A percentile compares a stretch with the other conserved stretches of the same genome.
phyloP scores from a whole-genome alignment of 2,888 invertebrate genomes.

The Abrostola tripartita region DNA sequence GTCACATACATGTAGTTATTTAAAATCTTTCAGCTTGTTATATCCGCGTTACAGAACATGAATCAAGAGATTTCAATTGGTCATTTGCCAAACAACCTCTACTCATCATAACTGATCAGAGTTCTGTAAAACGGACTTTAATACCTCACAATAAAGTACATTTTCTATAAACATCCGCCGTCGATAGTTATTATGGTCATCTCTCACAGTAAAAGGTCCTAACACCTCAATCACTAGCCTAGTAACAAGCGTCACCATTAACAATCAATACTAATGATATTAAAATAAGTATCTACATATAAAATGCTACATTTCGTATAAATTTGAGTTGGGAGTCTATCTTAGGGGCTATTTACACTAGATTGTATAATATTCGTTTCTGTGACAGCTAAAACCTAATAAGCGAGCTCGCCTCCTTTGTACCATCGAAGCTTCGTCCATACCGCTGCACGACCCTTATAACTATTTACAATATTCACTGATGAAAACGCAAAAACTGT shows the following conservation, averaged over 20 bases:
- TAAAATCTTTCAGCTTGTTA: background rate
- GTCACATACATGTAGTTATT: conserved; percentile 18
- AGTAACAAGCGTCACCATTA: background rate
- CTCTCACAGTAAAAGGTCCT: background rate
- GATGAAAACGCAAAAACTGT: conserved; percentile 15
- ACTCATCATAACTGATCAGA: background rate
- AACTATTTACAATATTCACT: conserved; percentile 34
- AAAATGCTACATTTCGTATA: conserved; percentile 1
- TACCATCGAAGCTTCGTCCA: conserved; percentile 67
- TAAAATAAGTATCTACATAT: conserved; percentile 4
- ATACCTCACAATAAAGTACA: background rate
- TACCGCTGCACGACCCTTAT: conserved; percentile 55
- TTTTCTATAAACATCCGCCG: background rate
- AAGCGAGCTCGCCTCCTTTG: conserved; percentile 67
- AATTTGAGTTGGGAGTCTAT: conserved; percentile 1
- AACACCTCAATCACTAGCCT: background rate
- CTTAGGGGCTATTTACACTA: conserved; percentile 1
- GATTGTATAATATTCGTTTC: conserved; percentile 1
- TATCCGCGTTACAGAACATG: background rate
- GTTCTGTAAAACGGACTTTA: background rate
- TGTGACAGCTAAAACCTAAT: conserved; percentile 48
- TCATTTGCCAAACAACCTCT: background rate
- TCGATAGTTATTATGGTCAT: no score
- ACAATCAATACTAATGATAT: background rate
- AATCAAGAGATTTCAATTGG: background rate